These are phyloP conservation scores for Botia almorhae DNA, from an alignment of 2,797 vertebrate species.

Conservation along the genomic window DNA sequence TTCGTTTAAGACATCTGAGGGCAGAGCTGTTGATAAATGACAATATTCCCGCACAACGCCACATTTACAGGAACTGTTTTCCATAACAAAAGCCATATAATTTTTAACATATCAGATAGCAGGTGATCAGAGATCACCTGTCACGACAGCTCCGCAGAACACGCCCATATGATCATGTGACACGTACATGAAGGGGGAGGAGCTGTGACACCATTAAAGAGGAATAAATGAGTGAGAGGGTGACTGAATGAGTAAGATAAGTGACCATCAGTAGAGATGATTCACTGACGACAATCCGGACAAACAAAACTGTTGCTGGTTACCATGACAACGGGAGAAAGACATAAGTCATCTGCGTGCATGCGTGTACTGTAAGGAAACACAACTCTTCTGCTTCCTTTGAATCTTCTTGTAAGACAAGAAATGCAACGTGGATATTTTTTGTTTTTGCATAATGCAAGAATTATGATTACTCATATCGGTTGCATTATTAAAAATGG, in stretches of 20 bases:
- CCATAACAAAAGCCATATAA: not conserved
- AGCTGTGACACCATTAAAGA: not conserved
- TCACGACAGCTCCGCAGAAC: not conserved
- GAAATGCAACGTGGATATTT: too few relatives aligned
- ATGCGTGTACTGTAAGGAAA: not conserved
- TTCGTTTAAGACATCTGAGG: not conserved
- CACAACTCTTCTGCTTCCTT: not conserved
- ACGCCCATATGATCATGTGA: not conserved
- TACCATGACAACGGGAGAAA: conserved; percentile 43
- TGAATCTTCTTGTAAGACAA: not conserved
- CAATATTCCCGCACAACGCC: not conserved
- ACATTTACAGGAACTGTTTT: conserved; percentile 10
- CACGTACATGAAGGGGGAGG: not conserved
- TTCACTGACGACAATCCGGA: conserved; percentile 31
- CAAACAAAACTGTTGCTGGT: conserved; percentile 7
- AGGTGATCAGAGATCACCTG: conserved; percentile 21
- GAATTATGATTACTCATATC: too few relatives aligned
- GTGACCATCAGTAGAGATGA: conserved; percentile 32
- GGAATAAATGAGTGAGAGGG: conserved; percentile 3
- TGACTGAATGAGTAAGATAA: conserved; percentile 36
- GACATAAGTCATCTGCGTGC: not conserved
- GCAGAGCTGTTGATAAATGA: conserved; percentile 7
- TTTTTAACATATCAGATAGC: conserved; percentile 21
- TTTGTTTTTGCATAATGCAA: not conserved
- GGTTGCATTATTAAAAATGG: too few relatives aligned